These are phyloP conservation scores for Leucania comma DNA, from an alignment of 2,888 invertebrate species.

Conservation along the genomic window DNA sequence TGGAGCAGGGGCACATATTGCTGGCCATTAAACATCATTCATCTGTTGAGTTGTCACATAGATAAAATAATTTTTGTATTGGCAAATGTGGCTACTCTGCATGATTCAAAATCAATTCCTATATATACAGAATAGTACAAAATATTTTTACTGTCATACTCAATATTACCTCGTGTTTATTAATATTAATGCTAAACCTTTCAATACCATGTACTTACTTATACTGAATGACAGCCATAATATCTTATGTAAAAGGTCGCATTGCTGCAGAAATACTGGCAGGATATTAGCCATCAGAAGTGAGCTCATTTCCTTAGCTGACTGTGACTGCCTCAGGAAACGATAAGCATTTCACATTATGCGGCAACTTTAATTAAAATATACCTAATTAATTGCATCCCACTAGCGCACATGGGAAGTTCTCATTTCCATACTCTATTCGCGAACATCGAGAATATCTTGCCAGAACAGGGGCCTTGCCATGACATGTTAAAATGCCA, in stretches of 20 bases:
- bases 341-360: constrained; percentile 36
- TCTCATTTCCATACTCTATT: constrained; percentile 17
- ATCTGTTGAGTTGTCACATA: neutral
- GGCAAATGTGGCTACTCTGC: neutral
- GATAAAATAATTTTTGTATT: too few species aligned
- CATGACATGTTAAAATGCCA: too few species aligned
- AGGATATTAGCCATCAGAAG: constrained; percentile 47
- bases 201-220: constrained; percentile 1
- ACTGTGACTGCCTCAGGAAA: constrained; percentile 40
- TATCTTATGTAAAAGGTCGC: constrained; percentile 27
- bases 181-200: neutral
- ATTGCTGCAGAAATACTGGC: constrained; percentile 39
- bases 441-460: neutral
- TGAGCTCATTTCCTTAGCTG: constrained; percentile 54
- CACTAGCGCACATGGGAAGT: constrained; percentile 4
- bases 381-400: constrained; percentile 37
- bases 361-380: constrained; percentile 39
- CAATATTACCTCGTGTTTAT: neutral
- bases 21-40: neutral
- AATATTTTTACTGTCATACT: neutral
- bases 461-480: neutral
- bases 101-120: neutral
- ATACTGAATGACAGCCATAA: neutral
- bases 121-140: neutral
- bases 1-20: too few species aligned